Percentiles rank a stretch among this genome's conserved stretches.
phyloP scores from a whole-genome alignment of 23 tunicate species.

The Oikopleura vanhoeffeni region DNA sequence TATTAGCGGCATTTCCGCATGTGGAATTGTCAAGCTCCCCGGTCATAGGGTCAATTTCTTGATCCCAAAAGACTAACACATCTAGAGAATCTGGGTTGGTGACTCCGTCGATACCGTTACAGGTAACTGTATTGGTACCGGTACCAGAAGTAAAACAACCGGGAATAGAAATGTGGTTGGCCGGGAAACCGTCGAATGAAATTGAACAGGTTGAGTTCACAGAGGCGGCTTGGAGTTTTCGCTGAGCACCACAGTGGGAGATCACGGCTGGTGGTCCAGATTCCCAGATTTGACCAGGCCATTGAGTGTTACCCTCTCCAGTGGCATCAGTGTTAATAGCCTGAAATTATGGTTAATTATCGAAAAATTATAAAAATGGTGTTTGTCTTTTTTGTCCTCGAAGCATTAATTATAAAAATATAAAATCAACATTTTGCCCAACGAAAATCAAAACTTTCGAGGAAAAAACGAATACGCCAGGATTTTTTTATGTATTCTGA shows the following conservation, averaged over 20 bases:
- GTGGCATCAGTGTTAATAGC: no score
- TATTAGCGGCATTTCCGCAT: neutral
- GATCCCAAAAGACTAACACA: neutral
- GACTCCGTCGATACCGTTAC: conserved; percentile 12
- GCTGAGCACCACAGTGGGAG: neutral
- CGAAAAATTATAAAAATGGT: no score
- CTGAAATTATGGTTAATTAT: no score
- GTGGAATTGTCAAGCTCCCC: neutral
- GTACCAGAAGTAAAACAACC: neutral
- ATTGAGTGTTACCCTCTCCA: no score
- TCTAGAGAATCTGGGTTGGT: neutral
- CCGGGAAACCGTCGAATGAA: neutral
- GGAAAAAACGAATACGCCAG: no score
- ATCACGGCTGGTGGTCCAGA: no score
- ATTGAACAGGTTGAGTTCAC: neutral
- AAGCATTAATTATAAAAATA: no score
- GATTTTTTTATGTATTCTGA: no score
- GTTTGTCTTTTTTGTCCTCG: no score
- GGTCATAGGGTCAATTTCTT: neutral
- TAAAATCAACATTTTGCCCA: no score
- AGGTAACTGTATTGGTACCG: neutral
- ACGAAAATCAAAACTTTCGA: no score
- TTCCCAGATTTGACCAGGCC: no score
- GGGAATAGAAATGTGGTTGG: neutral
- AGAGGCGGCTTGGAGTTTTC: neutral